A percentile compares a stretch with the other conserved stretches of the same genome.
These are phyloP conservation scores for Leptodactylus fuscus DNA, from an alignment of 2,113 vertebrate species.

Conservation along the genomic window DNA sequence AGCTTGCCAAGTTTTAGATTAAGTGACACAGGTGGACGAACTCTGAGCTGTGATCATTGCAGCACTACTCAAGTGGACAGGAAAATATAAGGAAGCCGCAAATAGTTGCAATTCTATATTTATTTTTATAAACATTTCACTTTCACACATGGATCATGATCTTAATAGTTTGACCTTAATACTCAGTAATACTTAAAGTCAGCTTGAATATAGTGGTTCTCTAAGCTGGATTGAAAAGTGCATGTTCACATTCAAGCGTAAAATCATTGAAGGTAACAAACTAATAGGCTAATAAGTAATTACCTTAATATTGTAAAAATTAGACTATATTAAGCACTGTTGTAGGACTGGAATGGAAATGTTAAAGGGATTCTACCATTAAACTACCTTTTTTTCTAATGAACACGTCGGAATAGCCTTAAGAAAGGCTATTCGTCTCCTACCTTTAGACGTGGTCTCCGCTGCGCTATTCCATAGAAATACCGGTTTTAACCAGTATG, in stretches of 20 bases:
- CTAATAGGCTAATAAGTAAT: too few species aligned
- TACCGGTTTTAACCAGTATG: too few species aligned
- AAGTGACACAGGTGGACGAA: slow-evolving; percentile 54
- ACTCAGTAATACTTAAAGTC: not conserved
- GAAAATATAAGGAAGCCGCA: slow-evolving; percentile 33
- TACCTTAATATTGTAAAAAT: too few species aligned
- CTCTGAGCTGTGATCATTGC: slow-evolving; percentile 45
- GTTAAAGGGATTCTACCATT: too few species aligned
- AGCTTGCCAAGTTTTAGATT: slow-evolving; percentile 57
- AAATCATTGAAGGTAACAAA: not conserved
- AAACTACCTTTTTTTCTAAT: too few species aligned
- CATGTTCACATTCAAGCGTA: not conserved
- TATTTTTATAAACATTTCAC: slow-evolving; percentile 35
- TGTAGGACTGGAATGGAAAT: too few species aligned
- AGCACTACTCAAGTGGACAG: slow-evolving; percentile 8
- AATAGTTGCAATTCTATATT: slow-evolving; percentile 43
- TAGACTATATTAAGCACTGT: too few species aligned
- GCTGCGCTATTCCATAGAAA: too few species aligned
- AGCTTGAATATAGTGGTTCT: not conserved
- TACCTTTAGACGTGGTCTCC: too few species aligned
- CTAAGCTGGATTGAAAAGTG: not conserved
- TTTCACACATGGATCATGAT: slow-evolving; percentile 13
- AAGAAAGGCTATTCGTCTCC: too few species aligned
- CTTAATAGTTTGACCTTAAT: slow-evolving; percentile 11
- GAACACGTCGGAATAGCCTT: too few species aligned